Conservation (phyloP, 2,888 invertebrate species). For the Trichopria drosophilae region DNA sequence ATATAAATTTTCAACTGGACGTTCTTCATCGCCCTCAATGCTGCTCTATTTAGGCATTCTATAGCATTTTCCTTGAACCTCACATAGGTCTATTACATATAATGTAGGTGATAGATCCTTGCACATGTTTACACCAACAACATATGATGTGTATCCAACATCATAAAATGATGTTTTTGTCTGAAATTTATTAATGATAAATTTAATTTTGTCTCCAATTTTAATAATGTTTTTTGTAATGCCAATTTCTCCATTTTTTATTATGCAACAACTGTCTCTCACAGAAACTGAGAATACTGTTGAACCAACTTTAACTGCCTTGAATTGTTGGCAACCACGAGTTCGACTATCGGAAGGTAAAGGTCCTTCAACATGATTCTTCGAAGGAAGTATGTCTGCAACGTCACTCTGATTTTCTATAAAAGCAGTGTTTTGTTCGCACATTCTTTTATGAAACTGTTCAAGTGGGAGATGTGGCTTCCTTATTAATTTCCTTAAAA, state of each 20-base stretch:
- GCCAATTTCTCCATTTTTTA: conserved; percentile 4
- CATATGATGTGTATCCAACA: not conserved
- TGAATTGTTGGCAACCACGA: conserved; percentile 5
- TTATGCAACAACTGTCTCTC: conserved; percentile 8
- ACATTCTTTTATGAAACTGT: conserved; percentile 3
- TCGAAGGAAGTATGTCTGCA: not conserved
- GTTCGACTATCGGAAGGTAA: not conserved
- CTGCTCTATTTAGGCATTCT: conserved; percentile 6
- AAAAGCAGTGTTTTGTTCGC: not conserved
- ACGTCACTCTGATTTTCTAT: not conserved
- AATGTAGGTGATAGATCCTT: not conserved
- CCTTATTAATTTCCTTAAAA: conserved; percentile 1
- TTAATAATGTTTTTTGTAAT: too few relatives aligned
- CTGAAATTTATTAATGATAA: conserved; percentile 1
- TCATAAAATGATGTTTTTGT: not conserved
- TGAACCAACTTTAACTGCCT: not conserved
- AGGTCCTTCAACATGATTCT: conserved; percentile 3
- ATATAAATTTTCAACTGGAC: not conserved
- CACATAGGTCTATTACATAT: not conserved
- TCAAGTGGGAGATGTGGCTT: conserved; percentile 3
- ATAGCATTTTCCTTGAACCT: conserved; percentile 8
- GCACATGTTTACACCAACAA: not conserved
- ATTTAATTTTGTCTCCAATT: not conserved
- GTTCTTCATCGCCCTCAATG: conserved; percentile 9
- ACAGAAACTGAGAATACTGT: not conserved